These are phyloP conservation scores for Corydoras maculifer DNA, from an alignment of 2,113 vertebrate genomes.

Conservation along the genomic window DNA sequence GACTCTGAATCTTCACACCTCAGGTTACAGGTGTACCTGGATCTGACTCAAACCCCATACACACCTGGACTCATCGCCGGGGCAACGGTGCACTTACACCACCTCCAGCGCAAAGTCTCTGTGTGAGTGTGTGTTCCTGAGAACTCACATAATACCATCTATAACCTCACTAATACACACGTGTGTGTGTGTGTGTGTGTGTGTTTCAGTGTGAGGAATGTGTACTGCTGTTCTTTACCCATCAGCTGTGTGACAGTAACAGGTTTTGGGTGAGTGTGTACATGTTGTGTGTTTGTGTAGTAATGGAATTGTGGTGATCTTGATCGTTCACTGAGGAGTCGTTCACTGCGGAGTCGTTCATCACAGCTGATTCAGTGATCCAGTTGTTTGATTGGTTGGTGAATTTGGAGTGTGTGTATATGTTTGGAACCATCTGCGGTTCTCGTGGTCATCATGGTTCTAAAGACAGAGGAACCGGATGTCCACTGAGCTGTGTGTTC, in stretches of 20 bases:
- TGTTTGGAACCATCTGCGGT: too few relatives aligned
- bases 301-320: too few relatives aligned
- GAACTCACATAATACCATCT: too few relatives aligned
- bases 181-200: slow-evolving; percentile 22
- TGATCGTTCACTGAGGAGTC: too few relatives aligned
- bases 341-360: too few relatives aligned
- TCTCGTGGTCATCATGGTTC: too few relatives aligned
- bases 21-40: slow-evolving; percentile 65
- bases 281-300: background rate
- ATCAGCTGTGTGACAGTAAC: slow-evolving; percentile 56
- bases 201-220: slow-evolving; percentile 44
- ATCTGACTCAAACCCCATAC: slow-evolving; percentile 57
- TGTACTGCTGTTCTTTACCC: slow-evolving; percentile 63
- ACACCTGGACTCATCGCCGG: slow-evolving; percentile 70
- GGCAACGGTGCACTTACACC: slow-evolving; percentile 65
- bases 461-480: too few relatives aligned
- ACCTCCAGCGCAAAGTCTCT: slow-evolving; percentile 65
- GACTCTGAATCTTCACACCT: slow-evolving; percentile 48
- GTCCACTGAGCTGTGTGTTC: too few relatives aligned
- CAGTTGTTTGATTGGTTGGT: too few relatives aligned
- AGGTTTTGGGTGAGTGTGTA: slow-evolving; percentile 34
- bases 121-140: slow-evolving; percentile 39
- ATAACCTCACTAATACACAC: too few relatives aligned
- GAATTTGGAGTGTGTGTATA: too few relatives aligned
- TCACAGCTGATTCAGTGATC: too few relatives aligned